phyloP scores from a whole-genome alignment of 2,888 invertebrate species.

The Epicampocera succincta region DNA sequence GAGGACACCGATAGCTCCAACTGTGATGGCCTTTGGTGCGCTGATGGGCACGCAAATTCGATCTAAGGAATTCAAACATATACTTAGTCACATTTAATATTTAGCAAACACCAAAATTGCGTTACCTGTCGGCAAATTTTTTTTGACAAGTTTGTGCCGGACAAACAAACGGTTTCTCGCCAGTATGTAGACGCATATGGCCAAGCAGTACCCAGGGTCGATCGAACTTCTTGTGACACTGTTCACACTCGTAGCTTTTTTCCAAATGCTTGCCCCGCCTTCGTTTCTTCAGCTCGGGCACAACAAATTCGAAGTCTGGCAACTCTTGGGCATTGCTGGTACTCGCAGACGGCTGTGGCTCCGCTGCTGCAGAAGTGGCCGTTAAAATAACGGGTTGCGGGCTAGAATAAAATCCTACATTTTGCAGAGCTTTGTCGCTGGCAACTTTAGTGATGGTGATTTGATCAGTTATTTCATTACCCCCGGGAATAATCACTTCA shows the following conservation, averaged over 20 bases:
- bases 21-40: constrained; percentile 87
- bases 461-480: neutral
- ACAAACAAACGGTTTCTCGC: constrained; percentile 87
- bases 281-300: constrained; percentile 69
- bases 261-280: constrained; percentile 71
- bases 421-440: too few species aligned
- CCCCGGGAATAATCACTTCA: neutral
- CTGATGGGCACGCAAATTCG: constrained; percentile 88
- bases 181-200: constrained; percentile 86
- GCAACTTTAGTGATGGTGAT: neutral
- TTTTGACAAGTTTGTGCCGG: constrained; percentile 84
- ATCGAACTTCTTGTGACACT: constrained; percentile 86
- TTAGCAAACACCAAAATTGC: neutral
- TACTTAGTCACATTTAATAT: neutral
- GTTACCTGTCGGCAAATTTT: constrained; percentile 86
- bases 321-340: constrained; percentile 38
- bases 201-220: constrained; percentile 88
- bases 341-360: neutral
- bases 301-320: constrained; percentile 68
- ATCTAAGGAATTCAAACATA: constrained; percentile 80
- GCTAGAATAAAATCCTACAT: too few species aligned
- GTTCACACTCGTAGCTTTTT: constrained; percentile 74
- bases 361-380: constrained; percentile 15
- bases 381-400: constrained; percentile 44
- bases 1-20: constrained; percentile 86